These are phyloP conservation scores for Turdus rufiventris DNA, from an alignment of 2,113 vertebrate species.

Conservation along the genomic window DNA sequence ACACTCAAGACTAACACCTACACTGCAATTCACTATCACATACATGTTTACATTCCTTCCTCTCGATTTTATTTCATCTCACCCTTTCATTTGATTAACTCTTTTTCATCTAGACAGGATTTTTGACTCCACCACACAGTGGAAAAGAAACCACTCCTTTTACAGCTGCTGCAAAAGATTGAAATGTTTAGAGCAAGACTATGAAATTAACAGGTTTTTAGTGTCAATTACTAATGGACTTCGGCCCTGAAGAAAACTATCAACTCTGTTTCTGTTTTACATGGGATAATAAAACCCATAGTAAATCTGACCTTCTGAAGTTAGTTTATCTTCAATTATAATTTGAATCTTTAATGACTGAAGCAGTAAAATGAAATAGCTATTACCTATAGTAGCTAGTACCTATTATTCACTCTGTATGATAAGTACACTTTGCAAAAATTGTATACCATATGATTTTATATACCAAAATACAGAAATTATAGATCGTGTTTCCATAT, in stretches of 20 bases:
- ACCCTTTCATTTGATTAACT: not conserved
- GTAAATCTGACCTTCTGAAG: constrained; percentile 28
- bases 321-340: constrained; percentile 62
- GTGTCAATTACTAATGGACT: not conserved
- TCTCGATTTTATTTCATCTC: not conserved
- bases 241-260: constrained; percentile 17
- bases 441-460: not conserved
- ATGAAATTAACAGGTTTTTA: not conserved
- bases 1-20: not conserved
- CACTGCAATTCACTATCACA: not conserved
- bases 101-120: not conserved
- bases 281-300: not conserved
- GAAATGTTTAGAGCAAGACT: constrained; percentile 15
- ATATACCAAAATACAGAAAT: constrained; percentile 1
- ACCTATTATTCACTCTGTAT: not conserved
- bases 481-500: not conserved
- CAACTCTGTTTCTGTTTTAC: not conserved
- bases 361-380: constrained; percentile 52
- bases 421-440: not conserved
- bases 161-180: not conserved
- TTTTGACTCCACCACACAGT: not conserved
- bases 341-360: constrained; percentile 18
- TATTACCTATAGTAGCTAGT: constrained; percentile 15
- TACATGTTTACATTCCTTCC: not conserved
- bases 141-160: not conserved